Base-by-base conservation (phyloP, 2,797 vertebrate species). In the Sandelia bainsii region DNA sequence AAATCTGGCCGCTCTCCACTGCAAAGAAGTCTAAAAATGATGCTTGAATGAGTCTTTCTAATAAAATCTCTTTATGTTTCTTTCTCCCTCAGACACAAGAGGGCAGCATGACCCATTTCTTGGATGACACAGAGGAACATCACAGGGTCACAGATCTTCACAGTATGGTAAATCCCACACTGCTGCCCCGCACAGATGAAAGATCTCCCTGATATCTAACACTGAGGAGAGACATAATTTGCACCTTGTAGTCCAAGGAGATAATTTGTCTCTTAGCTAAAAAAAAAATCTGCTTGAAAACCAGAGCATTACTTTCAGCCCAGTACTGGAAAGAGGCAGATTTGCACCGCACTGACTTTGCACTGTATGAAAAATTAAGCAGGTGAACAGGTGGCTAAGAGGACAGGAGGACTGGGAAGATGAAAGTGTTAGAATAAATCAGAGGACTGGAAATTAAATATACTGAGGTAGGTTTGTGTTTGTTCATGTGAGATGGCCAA, bases 31-130 rank as follows among this genome's bases (percentile, higher is more conserved):
- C 57, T 37, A 3, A 8, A 6, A 50, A 12, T 19, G 50, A 17
- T 4, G 22, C 23, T n/a, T 39, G 14, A 17, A 10, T 34, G 23
- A 72, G 10, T 61, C 20, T 3, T 39, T 34, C 7, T 34, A 4
- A 34, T 19, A 16, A n/a, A 17, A 60, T 3, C 13, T 14, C 6
- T 1, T 19, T 49, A 2, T 9, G 27, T 29, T n/a, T 32, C 29
- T 4, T 61, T 37, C 37, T 14, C 17, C 37, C 6, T 2, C 39
- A 54, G 57, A 62, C 90, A 82, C 86, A 39, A 86, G 91, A 64
- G 85, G 89, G 89, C 88, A 83, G 73, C 69, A 60, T 13, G 46
- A 39, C 32, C 61, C n/a, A 1, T 32, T 25, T 22, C 6, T 71
- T 62, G 39, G 9, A 20, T 49, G 23, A n/a, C 20, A 20, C 39